Conservation (phyloP, 2,797 vertebrate genomes). For the Emys orbicularis region DNA sequence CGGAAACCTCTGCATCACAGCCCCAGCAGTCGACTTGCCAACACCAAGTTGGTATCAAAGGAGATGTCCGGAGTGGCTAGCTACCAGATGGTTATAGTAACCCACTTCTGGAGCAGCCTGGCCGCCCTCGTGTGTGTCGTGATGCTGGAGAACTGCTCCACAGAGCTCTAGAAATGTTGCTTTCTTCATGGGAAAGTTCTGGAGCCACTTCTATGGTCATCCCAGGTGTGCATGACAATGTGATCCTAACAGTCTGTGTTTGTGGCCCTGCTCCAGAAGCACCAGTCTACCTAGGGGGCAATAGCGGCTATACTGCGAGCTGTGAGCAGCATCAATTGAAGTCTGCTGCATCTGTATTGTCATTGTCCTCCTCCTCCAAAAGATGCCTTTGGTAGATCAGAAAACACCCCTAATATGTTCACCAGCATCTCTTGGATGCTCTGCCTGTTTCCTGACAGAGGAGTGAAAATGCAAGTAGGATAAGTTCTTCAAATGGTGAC, state of each 20-base stretch:
- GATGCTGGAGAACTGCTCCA: neutral
- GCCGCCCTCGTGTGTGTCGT: neutral
- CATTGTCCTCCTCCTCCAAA: too few relatives aligned
- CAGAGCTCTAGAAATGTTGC: neutral
- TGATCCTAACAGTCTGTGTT: too few relatives aligned
- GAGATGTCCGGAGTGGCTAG: neutral
- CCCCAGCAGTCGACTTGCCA: neutral
- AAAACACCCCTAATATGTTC: too few relatives aligned
- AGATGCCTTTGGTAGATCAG: too few relatives aligned
- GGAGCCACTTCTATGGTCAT: too few relatives aligned
- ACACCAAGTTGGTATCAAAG: neutral
- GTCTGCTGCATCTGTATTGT: too few relatives aligned
- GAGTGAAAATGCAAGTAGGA: neutral
- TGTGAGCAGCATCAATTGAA: neutral
- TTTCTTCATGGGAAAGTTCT: neutral
- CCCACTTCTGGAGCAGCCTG: neutral
- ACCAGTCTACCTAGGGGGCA: neutral
- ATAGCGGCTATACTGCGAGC: neutral
- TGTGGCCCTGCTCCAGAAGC: neutral
- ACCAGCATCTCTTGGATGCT: too few relatives aligned
- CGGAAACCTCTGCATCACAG: neutral
- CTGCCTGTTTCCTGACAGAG: too few relatives aligned
- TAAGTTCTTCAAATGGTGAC: neutral
- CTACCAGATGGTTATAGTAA: neutral
- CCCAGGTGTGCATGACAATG: too few relatives aligned